Evolutionary conservation across 2,888 invertebrate species (phyloP), one percentile per base, ranked within the genome.

Genomic region (Limenitis camilla): DNA sequence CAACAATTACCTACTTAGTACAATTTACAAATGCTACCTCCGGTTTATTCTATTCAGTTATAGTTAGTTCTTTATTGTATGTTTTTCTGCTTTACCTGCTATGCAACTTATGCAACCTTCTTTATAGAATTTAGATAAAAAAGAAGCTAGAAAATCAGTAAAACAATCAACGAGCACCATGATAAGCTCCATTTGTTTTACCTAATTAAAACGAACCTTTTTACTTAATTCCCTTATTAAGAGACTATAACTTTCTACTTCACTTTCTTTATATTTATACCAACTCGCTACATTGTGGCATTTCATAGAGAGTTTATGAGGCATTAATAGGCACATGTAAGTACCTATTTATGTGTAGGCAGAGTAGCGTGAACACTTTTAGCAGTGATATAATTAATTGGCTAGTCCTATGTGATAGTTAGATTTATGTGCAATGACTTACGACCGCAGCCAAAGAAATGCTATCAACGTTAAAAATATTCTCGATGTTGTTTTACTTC

Each of bases 291-390:
- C 49, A 33, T 32, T 43, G 49, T 52, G 55, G 44, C 43, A 60
- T 55, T 60, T 63, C 62, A 57, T 56, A 57, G 59, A 57, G 56
- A 62, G 59, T 63, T 64, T 59, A 65, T 64, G 64, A 65, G 59
- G 60, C 60, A 63, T 64, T 64, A 64, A 62, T 59, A 58, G 59
- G 55, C 53, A 65, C 61, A 63, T 62, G 59, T 54, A 56, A 58
- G 61, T 56, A 58, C 58, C 59, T 60, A 59, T 61, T 62, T 62
- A 57, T 61, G 61, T 54, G 61, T 60, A 60, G 59, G 56, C 61
- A 62, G 60, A 64, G 58, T 53, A 56, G 60, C 64, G 65, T 66
- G 63, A 65, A 63, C 64, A 65, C 63, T 66, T 66, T 63, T 66
- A 63, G 65, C 61, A 59, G 53, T 56, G 54, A 56, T 52, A 59